Base-by-base conservation (phyloP, 2,888 invertebrate genomes). In the Ellobium chinense region DNA sequence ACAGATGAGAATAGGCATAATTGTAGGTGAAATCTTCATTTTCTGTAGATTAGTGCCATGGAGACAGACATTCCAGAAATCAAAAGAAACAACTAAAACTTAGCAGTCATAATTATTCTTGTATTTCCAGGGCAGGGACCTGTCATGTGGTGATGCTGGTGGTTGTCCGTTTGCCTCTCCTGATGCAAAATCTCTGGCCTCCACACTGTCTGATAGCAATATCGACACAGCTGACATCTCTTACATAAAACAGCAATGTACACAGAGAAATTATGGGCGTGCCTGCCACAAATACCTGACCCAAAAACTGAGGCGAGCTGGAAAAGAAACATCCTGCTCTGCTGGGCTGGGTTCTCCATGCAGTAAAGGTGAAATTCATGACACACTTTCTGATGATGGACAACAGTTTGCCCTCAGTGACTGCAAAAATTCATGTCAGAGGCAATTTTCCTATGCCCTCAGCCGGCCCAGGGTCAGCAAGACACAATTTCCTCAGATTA, bases 81-180 rank as follows among this genome's bases (percentile, higher is more conserved):
- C 7, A 18, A 18, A 46, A 12, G 18, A 46, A 12, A 46, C 7
- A 46, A 18, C 18, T 18, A 46, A 12, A 46, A 14, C 24, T 60
- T 60, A 60, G 5, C 27, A 7, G 5, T 7, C n/a, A 9, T 39
- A n/a, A 12, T 24, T 39, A 36, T 56, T 56, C 21, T 9, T 21
- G 3, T 46, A 31, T 74, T 36, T 12, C 18, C 36, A 76, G 76
- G 66, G 36, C 4, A 46, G 76, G 66, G 1, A 24, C n/a, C 36
- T 76, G 2, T 66, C 76, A 56, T 56, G 66, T 76, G 66, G 65
- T 24, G 66, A 76, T 66, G 56, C 58, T 56, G 76, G 76, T n/a
- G 76, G 76, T 3, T 76, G 76, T 21, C 76, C 66, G 2, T 76
- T 76, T 66, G 34, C 54, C 12, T 31, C 63, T n/a, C n/a, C n/a